phyloP scores from a whole-genome alignment of 2,797 vertebrate genomes.

The Aplochiton taeniatus region DNA sequence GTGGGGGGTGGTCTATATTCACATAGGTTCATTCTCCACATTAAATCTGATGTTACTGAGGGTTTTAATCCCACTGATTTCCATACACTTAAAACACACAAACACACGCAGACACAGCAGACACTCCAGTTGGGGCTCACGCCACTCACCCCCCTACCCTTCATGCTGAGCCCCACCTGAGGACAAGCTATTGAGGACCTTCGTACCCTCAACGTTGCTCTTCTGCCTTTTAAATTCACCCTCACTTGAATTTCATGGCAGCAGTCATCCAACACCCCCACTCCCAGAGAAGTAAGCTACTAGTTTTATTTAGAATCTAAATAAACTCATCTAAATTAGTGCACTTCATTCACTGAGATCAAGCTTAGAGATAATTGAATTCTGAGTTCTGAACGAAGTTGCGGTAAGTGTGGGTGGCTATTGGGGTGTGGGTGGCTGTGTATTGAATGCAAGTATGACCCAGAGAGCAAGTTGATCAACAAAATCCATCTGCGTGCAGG shows the following conservation, averaged over 20 bases:
- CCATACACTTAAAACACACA: conserved; percentile 36
- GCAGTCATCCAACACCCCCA: background rate
- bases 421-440: too few relatives aligned
- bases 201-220: conserved; percentile 27
- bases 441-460: too few relatives aligned
- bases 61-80: background rate
- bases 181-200: conserved; percentile 23
- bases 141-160: conserved; percentile 23
- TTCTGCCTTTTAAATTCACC: conserved; percentile 22
- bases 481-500: too few relatives aligned
- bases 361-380: too few relatives aligned
- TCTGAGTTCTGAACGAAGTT: too few relatives aligned
- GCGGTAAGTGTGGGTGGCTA: too few relatives aligned
- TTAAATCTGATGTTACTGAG: conserved; percentile 40
- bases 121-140: background rate
- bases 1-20: background rate
- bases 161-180: conserved; percentile 39
- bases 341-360: too few relatives aligned
- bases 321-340: too few relatives aligned
- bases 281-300: too few relatives aligned
- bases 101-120: conserved; percentile 23
- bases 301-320: too few relatives aligned
- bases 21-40: conserved; percentile 40
- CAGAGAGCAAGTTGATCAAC: too few relatives aligned
- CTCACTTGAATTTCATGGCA: conserved; percentile 5